Base-by-base conservation (phyloP, 64 coral and sea anemone species). In the Platygyra sinensis region DNA sequence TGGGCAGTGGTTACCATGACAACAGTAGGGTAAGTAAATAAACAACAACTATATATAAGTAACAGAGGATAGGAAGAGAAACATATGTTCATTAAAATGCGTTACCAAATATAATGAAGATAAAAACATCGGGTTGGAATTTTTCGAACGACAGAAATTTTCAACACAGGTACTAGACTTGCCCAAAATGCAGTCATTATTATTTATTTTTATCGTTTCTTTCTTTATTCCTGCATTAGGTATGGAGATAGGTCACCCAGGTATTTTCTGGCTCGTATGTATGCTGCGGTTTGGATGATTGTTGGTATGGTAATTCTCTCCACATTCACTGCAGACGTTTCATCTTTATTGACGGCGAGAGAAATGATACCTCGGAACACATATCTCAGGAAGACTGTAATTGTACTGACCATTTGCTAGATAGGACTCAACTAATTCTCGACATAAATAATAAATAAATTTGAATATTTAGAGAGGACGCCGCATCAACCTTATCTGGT, bases 1-100 rank as follows among this genome's bases (percentile, higher is more conserved):
- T 91, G 89, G 89, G 63, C 89, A 33, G 50, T 91, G 25, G 89
- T 85, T 83, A 91, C 89, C 17, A 83, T 85, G 89, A 91, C 89
- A 64, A 91, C 89, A 19, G 80, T 91, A 60, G 89, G 89, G 89
- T 91, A 22, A 61, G 89, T 19, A 2, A 4, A 19, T 46, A 72
- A 65, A 19, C 74, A 51, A 14, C 30, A 17, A 65, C 62, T n/a
- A n/a, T 64, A 5, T 64, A 16, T 16, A 64, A 20, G 19, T 20
- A 20, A 19, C 62, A 20, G 36, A 38, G 36, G 36, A 38, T 38
- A 4, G 10, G 13, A 57, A 15, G 54, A 57, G 54, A 1, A 12
- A 57, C 54, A 57, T 14, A 2, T 0, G 10, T 16, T 16, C 54
- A 16, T 57, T 11, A 57, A 10, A 46, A 46, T 5, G 39, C 39